Conservation (phyloP, 2,113 vertebrate species). For the Grallaria varia region DNA sequence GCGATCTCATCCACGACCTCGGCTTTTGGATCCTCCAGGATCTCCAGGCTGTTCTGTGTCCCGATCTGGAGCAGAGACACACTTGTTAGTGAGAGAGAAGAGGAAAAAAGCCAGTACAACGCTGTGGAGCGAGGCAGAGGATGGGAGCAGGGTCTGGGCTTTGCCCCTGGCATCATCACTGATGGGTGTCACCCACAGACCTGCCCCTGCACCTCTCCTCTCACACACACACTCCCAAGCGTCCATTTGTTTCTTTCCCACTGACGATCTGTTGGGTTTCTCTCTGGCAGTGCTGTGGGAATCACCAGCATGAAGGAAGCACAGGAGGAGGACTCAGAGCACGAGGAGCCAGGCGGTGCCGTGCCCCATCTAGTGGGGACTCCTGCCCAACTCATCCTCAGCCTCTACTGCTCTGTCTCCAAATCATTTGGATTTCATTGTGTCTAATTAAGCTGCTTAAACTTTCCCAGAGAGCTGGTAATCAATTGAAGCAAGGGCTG, state of each 20-base stretch:
- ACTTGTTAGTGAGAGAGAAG: not conserved
- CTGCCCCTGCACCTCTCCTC: not conserved
- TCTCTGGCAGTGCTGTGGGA: not conserved
- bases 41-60: constrained; percentile 94
- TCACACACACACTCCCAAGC: not conserved
- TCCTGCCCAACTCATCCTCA: not conserved
- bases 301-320: not conserved
- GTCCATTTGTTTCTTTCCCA: not conserved
- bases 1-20: constrained; percentile 94
- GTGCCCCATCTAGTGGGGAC: constrained; percentile 45
- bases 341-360: not conserved
- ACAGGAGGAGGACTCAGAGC: rapidly evolving
- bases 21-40: constrained; percentile 93
- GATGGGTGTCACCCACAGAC: not conserved
- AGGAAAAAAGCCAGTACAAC: not conserved
- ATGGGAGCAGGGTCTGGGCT: not conserved
- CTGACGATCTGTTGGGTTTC: not conserved
- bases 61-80: constrained; percentile 79
- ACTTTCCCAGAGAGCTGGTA: not conserved
- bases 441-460: not conserved
- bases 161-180: rapidly evolving
- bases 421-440: not conserved
- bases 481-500: not conserved
- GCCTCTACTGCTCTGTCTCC: not conserved
- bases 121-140: not conserved